These are phyloP conservation scores for Nomada hirtipes DNA, from an alignment of 2,888 invertebrate genomes.

Conservation along the genomic window DNA sequence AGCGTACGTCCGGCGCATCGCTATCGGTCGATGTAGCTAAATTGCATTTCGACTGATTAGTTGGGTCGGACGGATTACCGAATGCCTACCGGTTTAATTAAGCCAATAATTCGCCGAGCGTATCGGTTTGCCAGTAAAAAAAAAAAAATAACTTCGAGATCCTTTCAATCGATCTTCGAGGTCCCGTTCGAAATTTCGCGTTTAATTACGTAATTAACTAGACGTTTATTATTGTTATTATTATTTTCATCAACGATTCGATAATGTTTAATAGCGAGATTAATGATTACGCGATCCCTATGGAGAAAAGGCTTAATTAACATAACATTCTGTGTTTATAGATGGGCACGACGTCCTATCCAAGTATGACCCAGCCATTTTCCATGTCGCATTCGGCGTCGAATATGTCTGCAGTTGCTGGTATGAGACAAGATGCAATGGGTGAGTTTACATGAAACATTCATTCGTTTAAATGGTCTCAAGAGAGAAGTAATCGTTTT, in stretches of 20 bases:
- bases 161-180: conserved; percentile 30
- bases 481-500: background rate
- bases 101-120: conserved; percentile 78
- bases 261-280: background rate
- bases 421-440: conserved; percentile 95
- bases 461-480: background rate
- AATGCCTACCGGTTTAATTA: conserved; percentile 81
- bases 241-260: background rate
- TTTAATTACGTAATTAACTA: background rate
- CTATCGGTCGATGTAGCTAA: conserved; percentile 80
- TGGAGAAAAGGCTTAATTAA: background rate
- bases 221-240: background rate
- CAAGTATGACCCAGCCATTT: conserved; percentile 97
- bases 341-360: conserved; percentile 97
- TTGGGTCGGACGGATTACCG: conserved; percentile 81
- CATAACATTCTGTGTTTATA: conserved; percentile 85
- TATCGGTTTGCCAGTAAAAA: conserved; percentile 53
- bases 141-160: conserved; percentile 44
- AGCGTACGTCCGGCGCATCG: conserved; percentile 77
- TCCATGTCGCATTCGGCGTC: conserved; percentile 95
- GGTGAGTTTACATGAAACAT: conserved; percentile 86
- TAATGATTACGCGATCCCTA: background rate
- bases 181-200: background rate
- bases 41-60: conserved; percentile 83
- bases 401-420: conserved; percentile 95